Base-by-base conservation (phyloP, 2,888 invertebrate species). In the Melikaiella ostensackeni region DNA sequence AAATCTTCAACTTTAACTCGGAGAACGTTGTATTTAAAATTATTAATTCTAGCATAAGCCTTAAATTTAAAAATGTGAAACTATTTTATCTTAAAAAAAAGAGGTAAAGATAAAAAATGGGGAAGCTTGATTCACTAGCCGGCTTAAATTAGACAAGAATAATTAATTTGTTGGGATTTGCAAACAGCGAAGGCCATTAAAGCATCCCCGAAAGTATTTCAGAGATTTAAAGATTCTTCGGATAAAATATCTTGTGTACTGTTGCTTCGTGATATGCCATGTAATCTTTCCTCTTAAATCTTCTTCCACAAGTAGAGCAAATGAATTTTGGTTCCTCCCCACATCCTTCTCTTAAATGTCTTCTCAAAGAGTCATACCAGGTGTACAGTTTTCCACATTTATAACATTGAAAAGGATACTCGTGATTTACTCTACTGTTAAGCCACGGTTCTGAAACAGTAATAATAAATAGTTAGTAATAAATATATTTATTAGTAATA, bases 281-380 rank as follows among this genome's bases (percentile, higher is more conserved):
- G 74, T 89, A 88, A 57, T 90, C 88, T 57, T 89, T 89, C 83
- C 89, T 88, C 74, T 88, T 88, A 82, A 90, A 90, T 79, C 84
- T 86, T 80, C 86, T 84, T 21, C 85, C 87, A 79, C 91, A 91
- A 42, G 87, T 77, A 27, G 81, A 73, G 79, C 92, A 92, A 46
- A 78, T 76, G 81, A 91, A 92, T 75, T 86, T 87, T 9, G 91
- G 92, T 76, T 88, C 88, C 75, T 85, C 86, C 1, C 89, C 89
- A 80, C 90, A 90, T 30, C 50, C 55, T 50, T 77, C 77, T 61
- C 77, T 73, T 13, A 77, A 61, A 21, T 77, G 76, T 16, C 77
- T 61, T 24, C 50, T 77, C 35, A 74, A 30, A 3, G 77, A 77
- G 8, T 77, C 77, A 38, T 46, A 46, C 70, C 70, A 73, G 24